Base-by-base conservation (phyloP, 2,797 vertebrate species). In the Avahi laniger region DNA sequence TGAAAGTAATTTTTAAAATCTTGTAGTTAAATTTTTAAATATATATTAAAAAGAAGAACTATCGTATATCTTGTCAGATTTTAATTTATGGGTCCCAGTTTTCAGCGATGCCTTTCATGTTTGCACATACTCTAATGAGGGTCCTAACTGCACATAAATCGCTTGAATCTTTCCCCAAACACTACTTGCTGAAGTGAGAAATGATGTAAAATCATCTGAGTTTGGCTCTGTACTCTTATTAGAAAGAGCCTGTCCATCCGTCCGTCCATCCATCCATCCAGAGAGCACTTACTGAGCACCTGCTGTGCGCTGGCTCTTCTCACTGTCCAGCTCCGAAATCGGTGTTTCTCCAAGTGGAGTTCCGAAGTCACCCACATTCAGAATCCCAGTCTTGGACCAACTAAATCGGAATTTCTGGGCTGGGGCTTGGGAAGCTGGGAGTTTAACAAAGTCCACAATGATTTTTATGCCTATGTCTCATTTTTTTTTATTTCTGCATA, bases 1-100 rank as follows among this genome's bases (percentile, higher is more conserved):
- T 96, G 43, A 81, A 94, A 83, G 43, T 61, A 89, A 30, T 76
- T 70, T 41, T 41, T 22, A 5, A 17, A 86, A 73, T 65, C 41
- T 82, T 15, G 28, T 24, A 30, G 6, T 38, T 83, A 24, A 63
- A 57, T 65, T 83, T 88, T 93, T 18, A 48, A 78, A 35, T 61
- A 12, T 33, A 9, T 70, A 90, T 94, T 87, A 8, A 67, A 79
- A 76, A 35, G 28, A 80, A 83, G 46, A 76, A 11, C 24, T 6
- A 15, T 26, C 18, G 3, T 8, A 28, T 50, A 24, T 72, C 17
- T 52, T 43, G 10, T 57, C 18, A 59, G 84, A 63, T 72, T 69
- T 91, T 85, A 76, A 89, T 79, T 20, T 8, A 10, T 20, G 26
- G 15, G 73, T 76, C 30, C 11, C 12, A 1, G 30, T 76, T 50